These are phyloP conservation scores for Ooceraea biroi DNA, from an alignment of 1,140 invertebrate species.

Conservation along the genomic window DNA sequence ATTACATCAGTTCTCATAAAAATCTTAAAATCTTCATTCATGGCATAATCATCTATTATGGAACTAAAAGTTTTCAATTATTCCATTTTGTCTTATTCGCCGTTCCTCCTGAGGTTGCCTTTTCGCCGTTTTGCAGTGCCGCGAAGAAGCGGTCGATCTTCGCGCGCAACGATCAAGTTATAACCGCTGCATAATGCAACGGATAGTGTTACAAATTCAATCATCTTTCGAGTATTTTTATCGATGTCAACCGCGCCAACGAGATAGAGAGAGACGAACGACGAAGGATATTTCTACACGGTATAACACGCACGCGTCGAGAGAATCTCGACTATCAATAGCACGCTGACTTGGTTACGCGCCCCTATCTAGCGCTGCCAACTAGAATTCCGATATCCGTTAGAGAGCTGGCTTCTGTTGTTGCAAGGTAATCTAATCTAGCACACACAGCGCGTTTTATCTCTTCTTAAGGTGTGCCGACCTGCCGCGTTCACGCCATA, in stretches of 20 bases:
- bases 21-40: slow-evolving; percentile 9
- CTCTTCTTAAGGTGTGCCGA: slow-evolving; percentile 42
- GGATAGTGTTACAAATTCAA: slow-evolving; percentile 62
- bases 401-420: slow-evolving; percentile 47
- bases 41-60: neutral
- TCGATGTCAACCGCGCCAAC: slow-evolving; percentile 45
- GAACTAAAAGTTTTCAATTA: neutral
- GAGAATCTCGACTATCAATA: slow-evolving; percentile 63
- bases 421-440: slow-evolving; percentile 55
- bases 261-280: too few relatives aligned
- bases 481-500: neutral
- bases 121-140: slow-evolving; percentile 35
- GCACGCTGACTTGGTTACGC: slow-evolving; percentile 57
- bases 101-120: neutral
- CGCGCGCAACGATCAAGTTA: slow-evolving; percentile 32
- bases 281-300: slow-evolving; percentile 55
- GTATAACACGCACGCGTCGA: slow-evolving; percentile 45
- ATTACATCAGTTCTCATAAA: neutral
- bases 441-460: slow-evolving; percentile 45
- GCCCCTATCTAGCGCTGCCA: slow-evolving; percentile 48
- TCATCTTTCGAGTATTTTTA: slow-evolving; percentile 61
- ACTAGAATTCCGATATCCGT: slow-evolving; percentile 62
- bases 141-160: slow-evolving; percentile 29
- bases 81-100: slow-evolving; percentile 4
- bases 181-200: slow-evolving; percentile 52